Evolutionary conservation across 2,888 invertebrate species (phyloP).

Genomic region (Eupithecia exiguata): DNA sequence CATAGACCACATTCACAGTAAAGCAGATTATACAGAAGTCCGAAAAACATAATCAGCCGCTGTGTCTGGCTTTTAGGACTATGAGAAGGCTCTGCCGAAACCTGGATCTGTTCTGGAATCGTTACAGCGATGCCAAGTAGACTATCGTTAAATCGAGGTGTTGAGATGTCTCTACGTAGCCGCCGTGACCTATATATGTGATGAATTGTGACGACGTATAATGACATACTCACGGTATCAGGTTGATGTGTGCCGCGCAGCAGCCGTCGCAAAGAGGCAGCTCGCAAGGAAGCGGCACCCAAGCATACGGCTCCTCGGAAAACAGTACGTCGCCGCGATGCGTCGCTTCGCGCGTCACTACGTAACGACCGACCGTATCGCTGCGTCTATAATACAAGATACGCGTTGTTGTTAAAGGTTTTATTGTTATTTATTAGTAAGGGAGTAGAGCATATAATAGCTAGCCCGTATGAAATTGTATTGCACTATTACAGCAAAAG

Average conservation of each 20-base stretch:
- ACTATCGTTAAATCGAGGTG: too few species aligned
- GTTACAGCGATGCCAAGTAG: too few species aligned
- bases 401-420: background rate
- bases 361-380: conserved; percentile 85
- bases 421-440: background rate
- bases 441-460: background rate
- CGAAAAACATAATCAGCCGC: too few species aligned
- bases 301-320: conserved; percentile 91
- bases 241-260: conserved; percentile 82
- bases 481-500: background rate
- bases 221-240: conserved; percentile 85
- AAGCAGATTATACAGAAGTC: too few species aligned
- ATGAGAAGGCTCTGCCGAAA: too few species aligned
- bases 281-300: conserved; percentile 86
- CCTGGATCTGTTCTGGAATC: too few species aligned
- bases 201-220: background rate
- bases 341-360: conserved; percentile 84
- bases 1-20: too few species aligned
- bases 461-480: background rate
- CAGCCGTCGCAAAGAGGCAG: conserved; percentile 89
- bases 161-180: too few species aligned
- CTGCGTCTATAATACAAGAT: conserved; percentile 69
- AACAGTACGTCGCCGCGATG: conserved; percentile 89
- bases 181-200: background rate
- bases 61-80: too few species aligned